Evolutionary conservation across 2,888 invertebrate species (phyloP), one percentile per base, ranked within the genome.

Genomic region (Halictus ligatus): DNA sequence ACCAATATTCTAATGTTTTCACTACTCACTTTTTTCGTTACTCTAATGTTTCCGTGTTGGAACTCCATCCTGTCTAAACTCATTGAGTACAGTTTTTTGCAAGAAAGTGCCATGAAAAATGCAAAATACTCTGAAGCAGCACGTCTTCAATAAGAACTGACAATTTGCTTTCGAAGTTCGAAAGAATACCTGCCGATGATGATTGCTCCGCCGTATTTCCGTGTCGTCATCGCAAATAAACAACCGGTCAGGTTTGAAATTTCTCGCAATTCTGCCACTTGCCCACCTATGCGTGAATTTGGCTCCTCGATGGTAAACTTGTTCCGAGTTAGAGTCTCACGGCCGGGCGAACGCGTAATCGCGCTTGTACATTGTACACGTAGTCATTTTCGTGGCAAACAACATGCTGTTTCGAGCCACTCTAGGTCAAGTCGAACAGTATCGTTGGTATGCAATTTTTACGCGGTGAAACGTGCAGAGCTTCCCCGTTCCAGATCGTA

Each of bases 271-370:
- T 83, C 78, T 87, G 80, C 91, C 78, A 90, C 90, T 91, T 91
- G 80, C 83, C 87, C 90, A 88, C 84, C 87, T 91, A 77, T 89
- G 88, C 91, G 87, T 91, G 83, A 91, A 90, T 89, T 91, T 90
- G 88, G 87, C 89, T 88, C 83, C 89, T 89, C 84, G 83, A 89
- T 89, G 81, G 89, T 77, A 64, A 84, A 86, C 83, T 77, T 75
- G 40, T 88, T 77, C 29, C 35, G 73, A 58, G 60, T 76, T 43
- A 43, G 43, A 35, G 35, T 43, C 79, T 74, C 80, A 4, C 60
- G 75, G 58, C 15, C 73, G 58, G 48, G 40, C 60, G 46, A 75
- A 72, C 25, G 64, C 85, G 77, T 74, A 86, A 89, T 82, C 80
- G 29, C 64, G 54, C 8, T 43, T 73, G 73, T 77, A 76, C 82